Evolutionary conservation across 2,888 invertebrate genomes (phyloP).

Genomic region (Meta bourneti): DNA sequence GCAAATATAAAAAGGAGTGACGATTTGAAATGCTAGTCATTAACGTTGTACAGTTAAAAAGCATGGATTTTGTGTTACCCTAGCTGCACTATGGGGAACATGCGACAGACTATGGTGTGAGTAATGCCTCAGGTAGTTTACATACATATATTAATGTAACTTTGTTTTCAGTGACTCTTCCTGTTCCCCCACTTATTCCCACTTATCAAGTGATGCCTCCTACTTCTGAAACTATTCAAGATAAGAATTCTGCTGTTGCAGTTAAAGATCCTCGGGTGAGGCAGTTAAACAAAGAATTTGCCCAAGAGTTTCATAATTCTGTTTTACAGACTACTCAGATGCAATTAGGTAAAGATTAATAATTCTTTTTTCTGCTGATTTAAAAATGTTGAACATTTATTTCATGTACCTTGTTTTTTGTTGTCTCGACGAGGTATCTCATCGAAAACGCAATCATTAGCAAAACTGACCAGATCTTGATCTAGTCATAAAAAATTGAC

Average conservation of each 20-base stretch:
- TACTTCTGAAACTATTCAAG: slow-evolving; percentile 4
- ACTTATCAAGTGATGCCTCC: slow-evolving; percentile 47
- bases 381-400: background rate
- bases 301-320: slow-evolving; percentile 81
- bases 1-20: no score
- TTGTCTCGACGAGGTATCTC: no score
- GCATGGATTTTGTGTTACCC: no score
- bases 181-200: slow-evolving; percentile 72
- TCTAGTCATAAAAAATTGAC: no score
- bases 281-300: slow-evolving; percentile 79
- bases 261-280: slow-evolving; percentile 62
- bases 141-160: no score
- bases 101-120: no score
- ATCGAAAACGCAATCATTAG: no score
- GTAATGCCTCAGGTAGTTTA: no score
- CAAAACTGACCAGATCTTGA: no score
- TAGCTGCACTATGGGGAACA: no score
- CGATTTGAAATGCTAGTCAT: no score
- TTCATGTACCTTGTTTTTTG: background rate
- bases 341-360: slow-evolving; percentile 78
- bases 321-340: slow-evolving; percentile 80
- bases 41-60: no score
- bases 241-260: slow-evolving; percentile 23
- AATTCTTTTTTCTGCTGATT: background rate
- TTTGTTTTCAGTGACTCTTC: slow-evolving; percentile 29